Percentiles rank a stretch among this genome's conserved stretches.
Conservation (phyloP, 2,113 vertebrate species). For the Oxyruncus cristatus region DNA sequence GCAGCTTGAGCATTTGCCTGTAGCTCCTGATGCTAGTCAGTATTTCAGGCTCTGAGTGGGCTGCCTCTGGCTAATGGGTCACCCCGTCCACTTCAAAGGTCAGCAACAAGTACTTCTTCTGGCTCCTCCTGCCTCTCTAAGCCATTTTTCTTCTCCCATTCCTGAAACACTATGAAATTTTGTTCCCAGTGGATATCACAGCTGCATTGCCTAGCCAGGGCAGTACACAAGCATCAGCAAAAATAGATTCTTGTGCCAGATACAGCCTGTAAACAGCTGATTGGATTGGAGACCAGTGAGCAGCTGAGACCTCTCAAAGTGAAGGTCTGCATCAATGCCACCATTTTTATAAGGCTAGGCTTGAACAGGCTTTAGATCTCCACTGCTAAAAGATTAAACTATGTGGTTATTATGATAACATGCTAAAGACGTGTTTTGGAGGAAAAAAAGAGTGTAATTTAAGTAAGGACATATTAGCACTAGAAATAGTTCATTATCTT, state of each 20-base stretch:
- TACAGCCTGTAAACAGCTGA: background rate
- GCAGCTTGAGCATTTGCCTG: background rate
- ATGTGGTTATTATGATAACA: background rate
- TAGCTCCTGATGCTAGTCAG: background rate
- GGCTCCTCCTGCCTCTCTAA: background rate
- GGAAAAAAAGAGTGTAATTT: background rate
- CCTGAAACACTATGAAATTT: rapidly evolving
- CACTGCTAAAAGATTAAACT: background rate
- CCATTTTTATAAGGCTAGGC: background rate
- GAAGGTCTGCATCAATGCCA: background rate
- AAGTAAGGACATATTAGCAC: background rate
- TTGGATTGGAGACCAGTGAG: background rate
- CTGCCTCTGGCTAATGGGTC: background rate
- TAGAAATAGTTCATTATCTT: background rate
- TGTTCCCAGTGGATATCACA: background rate
- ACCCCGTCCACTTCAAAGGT: background rate
- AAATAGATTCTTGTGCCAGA: background rate
- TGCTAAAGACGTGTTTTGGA: background rate
- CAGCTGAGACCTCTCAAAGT: background rate
- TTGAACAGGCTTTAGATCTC: background rate
- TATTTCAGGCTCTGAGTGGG: background rate
- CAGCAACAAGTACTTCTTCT: background rate
- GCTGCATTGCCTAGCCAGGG: background rate
- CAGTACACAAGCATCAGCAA: background rate
- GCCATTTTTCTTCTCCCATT: background rate